Base-by-base conservation (phyloP, 2,113 vertebrate species). In the Xenus cinereus region DNA sequence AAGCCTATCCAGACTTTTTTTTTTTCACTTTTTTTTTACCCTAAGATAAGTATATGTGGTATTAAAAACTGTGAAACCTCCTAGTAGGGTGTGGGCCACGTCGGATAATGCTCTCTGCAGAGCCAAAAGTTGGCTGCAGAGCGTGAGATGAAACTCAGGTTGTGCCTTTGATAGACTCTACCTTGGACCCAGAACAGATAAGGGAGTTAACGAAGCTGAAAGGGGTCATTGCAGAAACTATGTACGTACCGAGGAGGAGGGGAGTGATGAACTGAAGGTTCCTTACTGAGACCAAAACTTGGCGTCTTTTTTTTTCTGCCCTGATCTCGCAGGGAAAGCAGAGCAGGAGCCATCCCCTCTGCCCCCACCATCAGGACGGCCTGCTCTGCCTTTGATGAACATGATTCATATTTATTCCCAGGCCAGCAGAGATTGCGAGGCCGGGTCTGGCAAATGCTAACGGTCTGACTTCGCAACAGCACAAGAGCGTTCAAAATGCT, bases 11-110 rank as follows among this genome's bases (percentile, higher is more conserved):
- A 72, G 89, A 57, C 46, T 83, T 64, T 27, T 10, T 4, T 45
- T 69, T 67, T 37, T 32, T 54, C 32, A 75, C 33, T 50, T 84
- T 95, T 89, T 83, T 35, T 46, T 17, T 8, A 3, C n/a, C 16
- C 24, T 35, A 18, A 27, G 17, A 15, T 33, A 71, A 33, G 12
- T 32, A 23, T 4, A 19, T 50, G 45, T 24, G 62, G 48, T 45
- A 79, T 84, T 15, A 26, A 60, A 56, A 53, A 50, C 12, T 14
- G 10, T 79, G 79, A 43, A 46, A 66, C 15, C 32, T 74, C 35
- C 27, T 50, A 10, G 22, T 20, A 8, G 35, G 60, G 46, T 9
- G 4, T 16, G 18, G 39, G 18, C 11, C 3, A 4, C 0, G 0
- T 2, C n/a, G 57, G 41, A 27, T 66, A 33, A 64, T 33, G 32